Evolutionary conservation across 1,140 invertebrate species (phyloP), one percentile per base, ranked within the genome.

Genomic region (Pseudomyrmex cubaensis): DNA sequence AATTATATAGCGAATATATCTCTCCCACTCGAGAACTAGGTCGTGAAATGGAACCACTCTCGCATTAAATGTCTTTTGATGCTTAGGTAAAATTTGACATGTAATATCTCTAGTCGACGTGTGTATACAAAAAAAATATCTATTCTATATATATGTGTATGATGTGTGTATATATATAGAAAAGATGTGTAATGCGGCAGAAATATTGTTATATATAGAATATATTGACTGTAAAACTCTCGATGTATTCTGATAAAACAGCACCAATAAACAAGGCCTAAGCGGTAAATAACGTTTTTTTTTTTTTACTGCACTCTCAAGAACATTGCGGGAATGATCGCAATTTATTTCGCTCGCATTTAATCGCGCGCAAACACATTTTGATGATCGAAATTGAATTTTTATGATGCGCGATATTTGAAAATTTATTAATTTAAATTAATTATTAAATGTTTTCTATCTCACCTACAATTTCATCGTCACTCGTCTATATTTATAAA

Each of bases 211-310:
- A 66, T 76, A 89, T 87, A 87, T 72, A 86, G 13, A 52, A 73
- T 80, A 63, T 84, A 78, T 54, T 87, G 86, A 89, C 56, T 89
- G 87, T 90, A 87, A 89, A 90, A 87, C 74, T 89, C 72, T 89
- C 72, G 78, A 90, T 90, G 90, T 90, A 90, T 69, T 86, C 76
- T 87, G 59, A 75, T 75, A 87, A 35, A 89, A 67, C 63, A 80
- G 87, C 74, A 91, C 77, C 85, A 90, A 90, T 90, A 90, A 90
- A 91, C 62, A 80, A 69, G 90, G 87, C 90, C 85, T 90, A 89
- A 90, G 59, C 35, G 25, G 86, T 76, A 66, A 1, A 52, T 10
- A 5, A 2, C 25, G 17, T 83, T 5, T 73, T 13, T 83, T 5
- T 73, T 20, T 20, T 13, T 0, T 44, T 63, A 17, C 50, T 25